These are phyloP conservation scores for Alces alces DNA, from an alignment of 2,113 vertebrate genomes.

Conservation along the genomic window DNA sequence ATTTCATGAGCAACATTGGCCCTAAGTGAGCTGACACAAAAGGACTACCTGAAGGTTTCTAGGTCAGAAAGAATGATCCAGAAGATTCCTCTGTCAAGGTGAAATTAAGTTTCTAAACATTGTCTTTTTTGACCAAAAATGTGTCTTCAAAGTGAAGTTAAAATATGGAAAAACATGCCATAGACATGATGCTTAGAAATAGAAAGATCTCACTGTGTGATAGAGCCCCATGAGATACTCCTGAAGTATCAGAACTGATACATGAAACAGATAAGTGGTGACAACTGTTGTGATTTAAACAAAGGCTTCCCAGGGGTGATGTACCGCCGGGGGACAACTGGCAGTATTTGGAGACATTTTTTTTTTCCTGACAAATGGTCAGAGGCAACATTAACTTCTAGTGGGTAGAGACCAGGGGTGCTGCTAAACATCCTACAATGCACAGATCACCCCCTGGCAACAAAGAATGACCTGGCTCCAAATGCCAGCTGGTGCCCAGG, in stretches of 20 bases:
- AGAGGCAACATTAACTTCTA: neutral
- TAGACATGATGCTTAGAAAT: neutral
- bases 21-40: neutral
- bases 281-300: neutral
- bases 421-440: neutral
- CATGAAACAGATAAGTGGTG: neutral
- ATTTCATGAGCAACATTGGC: neutral
- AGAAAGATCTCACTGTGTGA: neutral
- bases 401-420: neutral
- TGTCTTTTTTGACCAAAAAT: constrained; percentile 10
- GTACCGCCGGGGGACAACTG: neutral
- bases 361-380: neutral
- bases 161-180: neutral
- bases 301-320: neutral
- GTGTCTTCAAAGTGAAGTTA: neutral
- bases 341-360: neutral
- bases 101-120: neutral
- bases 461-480: neutral
- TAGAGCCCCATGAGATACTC: neutral
- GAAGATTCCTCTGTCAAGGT: neutral
- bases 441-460: neutral
- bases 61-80: neutral
- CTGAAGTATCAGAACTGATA: neutral
- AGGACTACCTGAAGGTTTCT: neutral
- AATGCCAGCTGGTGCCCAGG: neutral